A percentile compares a stretch with the other conserved stretches of the same genome.
Conservation (phyloP, 2,797 vertebrate genomes). For the Sphenodon punctatus region DNA sequence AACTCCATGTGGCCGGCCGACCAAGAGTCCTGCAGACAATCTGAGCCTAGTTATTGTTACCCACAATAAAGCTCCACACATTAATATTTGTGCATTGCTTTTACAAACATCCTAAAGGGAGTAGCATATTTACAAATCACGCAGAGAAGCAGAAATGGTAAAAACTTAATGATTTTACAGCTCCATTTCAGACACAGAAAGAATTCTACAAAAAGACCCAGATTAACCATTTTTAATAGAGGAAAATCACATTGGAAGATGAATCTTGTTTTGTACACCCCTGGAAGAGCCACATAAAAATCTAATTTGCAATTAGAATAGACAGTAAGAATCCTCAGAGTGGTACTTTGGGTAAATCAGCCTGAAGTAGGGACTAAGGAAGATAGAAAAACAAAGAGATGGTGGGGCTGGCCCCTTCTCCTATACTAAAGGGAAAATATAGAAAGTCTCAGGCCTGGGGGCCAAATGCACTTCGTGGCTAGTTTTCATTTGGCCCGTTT, state of each 20-base stretch:
- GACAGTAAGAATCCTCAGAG: neutral
- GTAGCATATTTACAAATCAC: neutral
- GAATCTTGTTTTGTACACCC: neutral
- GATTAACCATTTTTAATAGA: neutral
- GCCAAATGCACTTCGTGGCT: too few species aligned
- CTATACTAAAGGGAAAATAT: neutral
- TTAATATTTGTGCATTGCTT: neutral
- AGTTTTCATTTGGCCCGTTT: too few species aligned
- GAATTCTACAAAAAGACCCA: neutral
- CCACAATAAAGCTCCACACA: neutral
- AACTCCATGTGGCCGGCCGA: too few species aligned
- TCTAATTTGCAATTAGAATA: neutral
- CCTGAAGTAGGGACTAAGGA: neutral
- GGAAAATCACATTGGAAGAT: neutral
- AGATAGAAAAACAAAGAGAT: neutral
- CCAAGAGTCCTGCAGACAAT: neutral
- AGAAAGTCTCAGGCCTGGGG: too few species aligned
- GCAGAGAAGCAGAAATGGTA: neutral
- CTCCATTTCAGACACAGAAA: neutral
- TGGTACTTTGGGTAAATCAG: neutral
- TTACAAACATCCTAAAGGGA: neutral
- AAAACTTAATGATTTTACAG: neutral
- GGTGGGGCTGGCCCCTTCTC: neutral
- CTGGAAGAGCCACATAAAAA: neutral
- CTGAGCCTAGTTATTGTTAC: neutral